Evolutionary conservation across 2,888 invertebrate genomes (phyloP).

Genomic region (Plebejus melissa): DNA sequence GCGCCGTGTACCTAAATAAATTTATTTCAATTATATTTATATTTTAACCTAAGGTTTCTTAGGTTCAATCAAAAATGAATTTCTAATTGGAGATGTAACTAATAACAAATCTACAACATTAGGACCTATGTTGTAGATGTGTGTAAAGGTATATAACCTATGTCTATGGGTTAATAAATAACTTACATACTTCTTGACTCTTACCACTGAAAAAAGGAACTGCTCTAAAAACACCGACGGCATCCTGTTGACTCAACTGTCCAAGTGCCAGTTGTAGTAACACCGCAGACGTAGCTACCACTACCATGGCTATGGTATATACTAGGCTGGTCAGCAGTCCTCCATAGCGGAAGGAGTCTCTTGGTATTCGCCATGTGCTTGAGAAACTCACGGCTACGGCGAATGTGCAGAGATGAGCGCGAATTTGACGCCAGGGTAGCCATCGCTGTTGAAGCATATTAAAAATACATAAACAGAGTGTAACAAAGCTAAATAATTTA

Average conservation of each 20-base stretch:
- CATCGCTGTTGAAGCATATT: conserved; percentile 42
- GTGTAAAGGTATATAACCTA: too few species aligned
- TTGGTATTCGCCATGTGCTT: conserved; percentile 79
- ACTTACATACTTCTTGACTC: not conserved
- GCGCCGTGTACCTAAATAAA: too few species aligned
- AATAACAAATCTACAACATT: too few species aligned
- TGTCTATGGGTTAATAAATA: too few species aligned
- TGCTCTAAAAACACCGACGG: conserved; percentile 82
- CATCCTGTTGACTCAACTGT: conserved; percentile 82
- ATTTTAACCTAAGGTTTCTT: too few species aligned
- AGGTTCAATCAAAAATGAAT: too few species aligned
- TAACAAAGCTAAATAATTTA: too few species aligned
- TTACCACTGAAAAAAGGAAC: conserved; percentile 83
- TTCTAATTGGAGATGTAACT: too few species aligned
- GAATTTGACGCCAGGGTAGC: conserved; percentile 51
- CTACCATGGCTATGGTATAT: conserved; percentile 65
- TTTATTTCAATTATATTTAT: too few species aligned
- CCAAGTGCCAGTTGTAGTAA: conserved; percentile 81
- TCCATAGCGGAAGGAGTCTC: conserved; percentile 65
- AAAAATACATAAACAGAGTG: too few species aligned
- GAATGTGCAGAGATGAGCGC: conserved; percentile 69
- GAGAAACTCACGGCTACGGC: conserved; percentile 78
- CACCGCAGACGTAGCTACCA: conserved; percentile 77
- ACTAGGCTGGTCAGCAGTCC: conserved; percentile 77
- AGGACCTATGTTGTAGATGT: too few species aligned